Conservation (phyloP, 1,140 invertebrate genomes). For the Drosophila serrata region DNA sequence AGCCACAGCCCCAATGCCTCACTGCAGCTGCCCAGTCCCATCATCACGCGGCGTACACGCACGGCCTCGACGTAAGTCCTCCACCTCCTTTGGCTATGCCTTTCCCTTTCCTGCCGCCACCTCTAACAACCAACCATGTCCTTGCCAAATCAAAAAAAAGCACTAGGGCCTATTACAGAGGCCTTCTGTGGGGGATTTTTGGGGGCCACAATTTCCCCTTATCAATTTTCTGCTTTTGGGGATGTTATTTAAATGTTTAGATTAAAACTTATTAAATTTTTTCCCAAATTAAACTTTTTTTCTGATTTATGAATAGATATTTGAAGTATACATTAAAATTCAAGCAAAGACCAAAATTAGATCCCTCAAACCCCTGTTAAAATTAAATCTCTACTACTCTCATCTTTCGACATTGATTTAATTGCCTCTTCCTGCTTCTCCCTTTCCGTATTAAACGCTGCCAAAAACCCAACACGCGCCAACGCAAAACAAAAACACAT, state of each 20-base stretch:
- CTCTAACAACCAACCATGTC: background rate
- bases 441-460: conserved; percentile 18
- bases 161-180: background rate
- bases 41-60: conserved; percentile 91
- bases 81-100: conserved; percentile 4
- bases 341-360: background rate
- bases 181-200: background rate
- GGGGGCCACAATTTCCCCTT: background rate
- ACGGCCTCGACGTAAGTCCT: conserved; percentile 91
- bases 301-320: background rate
- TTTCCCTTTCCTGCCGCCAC: background rate
- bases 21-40: conserved; percentile 90
- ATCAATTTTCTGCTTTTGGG: background rate
- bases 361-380: background rate
- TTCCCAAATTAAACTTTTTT: background rate
- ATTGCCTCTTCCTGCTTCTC: conserved; percentile 64
- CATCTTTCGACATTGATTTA: conserved; percentile 68
- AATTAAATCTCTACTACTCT: background rate
- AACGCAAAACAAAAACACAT: conserved; percentile 32
- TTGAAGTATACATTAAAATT: background rate
- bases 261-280: background rate
- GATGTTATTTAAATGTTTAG: background rate
- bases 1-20: conserved; percentile 85
- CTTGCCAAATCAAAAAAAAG: conserved; percentile 6
- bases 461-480: conserved; percentile 45